Evolutionary conservation across 1,140 invertebrate genomes (phyloP).

Genomic region (Apocrypta bakeri): DNA sequence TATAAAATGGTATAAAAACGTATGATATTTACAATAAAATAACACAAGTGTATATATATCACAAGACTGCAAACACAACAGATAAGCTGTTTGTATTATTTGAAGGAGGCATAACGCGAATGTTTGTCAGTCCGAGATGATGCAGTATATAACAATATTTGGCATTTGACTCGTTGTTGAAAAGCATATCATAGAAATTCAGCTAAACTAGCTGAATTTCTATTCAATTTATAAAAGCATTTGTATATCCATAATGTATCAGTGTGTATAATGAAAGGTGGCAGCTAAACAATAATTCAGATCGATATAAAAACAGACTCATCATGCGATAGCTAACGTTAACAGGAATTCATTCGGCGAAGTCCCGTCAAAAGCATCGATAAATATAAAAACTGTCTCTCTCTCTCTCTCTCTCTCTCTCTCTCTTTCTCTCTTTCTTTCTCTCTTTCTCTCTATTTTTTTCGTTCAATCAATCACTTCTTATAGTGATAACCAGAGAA

Average conservation of each 20-base stretch:
- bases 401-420: no score
- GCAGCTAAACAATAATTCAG: not conserved
- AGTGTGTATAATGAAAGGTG: not conserved
- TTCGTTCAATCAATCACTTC: constrained; percentile 52
- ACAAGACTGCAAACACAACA: constrained; percentile 31
- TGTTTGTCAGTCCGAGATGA: constrained; percentile 15
- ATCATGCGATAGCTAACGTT: not conserved
- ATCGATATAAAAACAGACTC: not conserved
- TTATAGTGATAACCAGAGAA: constrained; percentile 58
- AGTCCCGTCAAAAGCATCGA: not conserved
- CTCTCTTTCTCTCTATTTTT: no score
- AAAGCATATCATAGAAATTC: not conserved
- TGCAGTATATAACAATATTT: constrained; percentile 12
- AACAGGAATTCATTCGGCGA: not conserved
- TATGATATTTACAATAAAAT: constrained; percentile 41
- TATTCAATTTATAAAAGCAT: no score
- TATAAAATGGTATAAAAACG: constrained; percentile 27
- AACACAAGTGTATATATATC: constrained; percentile 26
- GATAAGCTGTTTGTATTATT: not conserved
- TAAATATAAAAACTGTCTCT: not conserved
- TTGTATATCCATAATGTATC: not conserved
- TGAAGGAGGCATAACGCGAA: not conserved
- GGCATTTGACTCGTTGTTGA: not conserved
- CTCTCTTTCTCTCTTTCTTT: no score
- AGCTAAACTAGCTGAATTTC: no score